phyloP scores from a whole-genome alignment of 2,797 vertebrate genomes.

The Carapus acus region DNA sequence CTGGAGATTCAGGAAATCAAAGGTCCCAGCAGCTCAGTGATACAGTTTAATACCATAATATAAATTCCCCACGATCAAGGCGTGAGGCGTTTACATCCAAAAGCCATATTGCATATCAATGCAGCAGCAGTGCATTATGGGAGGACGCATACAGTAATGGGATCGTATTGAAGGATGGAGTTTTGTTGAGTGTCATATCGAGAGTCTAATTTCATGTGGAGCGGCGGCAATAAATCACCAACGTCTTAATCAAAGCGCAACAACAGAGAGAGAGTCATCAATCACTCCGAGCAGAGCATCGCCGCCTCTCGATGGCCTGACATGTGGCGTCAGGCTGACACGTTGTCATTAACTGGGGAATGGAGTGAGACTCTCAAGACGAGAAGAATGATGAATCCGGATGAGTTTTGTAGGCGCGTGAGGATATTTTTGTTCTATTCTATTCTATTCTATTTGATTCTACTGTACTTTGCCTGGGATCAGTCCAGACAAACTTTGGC shows the following conservation, averaged over 20 bases:
- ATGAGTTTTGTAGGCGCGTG: conserved; percentile 15
- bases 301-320: conserved; percentile 50
- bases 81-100: too few relatives aligned
- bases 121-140: too few relatives aligned
- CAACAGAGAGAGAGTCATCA: conserved; percentile 71
- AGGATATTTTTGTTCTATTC: too few relatives aligned
- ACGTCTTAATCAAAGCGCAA: conserved; percentile 72
- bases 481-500: too few relatives aligned
- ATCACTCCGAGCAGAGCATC: conserved; percentile 63
- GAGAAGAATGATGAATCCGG: conserved; percentile 32
- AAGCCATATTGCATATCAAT: too few relatives aligned
- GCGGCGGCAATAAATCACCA: conserved; percentile 71
- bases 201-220: conserved; percentile 71
- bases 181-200: conserved; percentile 60
- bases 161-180: conserved; percentile 43
- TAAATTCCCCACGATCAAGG: too few relatives aligned
- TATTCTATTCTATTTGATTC: too few relatives aligned
- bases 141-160: conserved; percentile 18
- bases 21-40: too few relatives aligned
- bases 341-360: conserved; percentile 60
- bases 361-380: conserved; percentile 41
- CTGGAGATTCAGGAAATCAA: too few relatives aligned
- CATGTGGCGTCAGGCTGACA: conserved; percentile 53
- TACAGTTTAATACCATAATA: too few relatives aligned
- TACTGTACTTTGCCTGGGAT: too few relatives aligned